Conservation (phyloP, 2,113 vertebrate genomes). For the Passer montanus region DNA sequence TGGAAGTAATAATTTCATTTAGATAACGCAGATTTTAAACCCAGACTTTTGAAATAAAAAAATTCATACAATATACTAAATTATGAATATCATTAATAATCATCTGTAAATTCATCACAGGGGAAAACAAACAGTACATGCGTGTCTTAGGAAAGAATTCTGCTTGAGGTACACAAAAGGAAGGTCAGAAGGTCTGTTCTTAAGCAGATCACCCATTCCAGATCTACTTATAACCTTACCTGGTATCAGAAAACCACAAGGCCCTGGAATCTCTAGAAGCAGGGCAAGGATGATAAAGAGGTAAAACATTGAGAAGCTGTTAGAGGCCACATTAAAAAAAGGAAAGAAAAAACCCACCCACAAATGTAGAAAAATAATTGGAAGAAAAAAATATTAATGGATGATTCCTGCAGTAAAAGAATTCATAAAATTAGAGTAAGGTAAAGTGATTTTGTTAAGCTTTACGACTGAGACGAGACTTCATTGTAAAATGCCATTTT, state of each 20-base stretch:
- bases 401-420: background rate
- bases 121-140: slow-evolving; percentile 5
- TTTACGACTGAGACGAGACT: background rate
- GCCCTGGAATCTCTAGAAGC: slow-evolving; percentile 87
- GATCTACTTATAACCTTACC: slow-evolving; percentile 83
- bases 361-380: background rate
- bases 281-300: slow-evolving; percentile 75
- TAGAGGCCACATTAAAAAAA: slow-evolving; percentile 37
- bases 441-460: background rate
- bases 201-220: slow-evolving; percentile 22
- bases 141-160: background rate
- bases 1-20: background rate
- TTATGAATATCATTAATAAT: background rate
- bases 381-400: background rate
- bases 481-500: background rate
- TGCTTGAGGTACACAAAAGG: slow-evolving; percentile 37
- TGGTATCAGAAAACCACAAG: slow-evolving; percentile 92
- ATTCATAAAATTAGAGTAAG: background rate
- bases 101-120: background rate
- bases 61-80: background rate
- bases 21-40: background rate
- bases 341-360: background rate
- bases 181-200: slow-evolving; percentile 55
- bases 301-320: slow-evolving; percentile 69
- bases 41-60: background rate